Evolutionary conservation across 1,140 invertebrate species (phyloP).

Genomic region (Zelostemma sp.): DNA sequence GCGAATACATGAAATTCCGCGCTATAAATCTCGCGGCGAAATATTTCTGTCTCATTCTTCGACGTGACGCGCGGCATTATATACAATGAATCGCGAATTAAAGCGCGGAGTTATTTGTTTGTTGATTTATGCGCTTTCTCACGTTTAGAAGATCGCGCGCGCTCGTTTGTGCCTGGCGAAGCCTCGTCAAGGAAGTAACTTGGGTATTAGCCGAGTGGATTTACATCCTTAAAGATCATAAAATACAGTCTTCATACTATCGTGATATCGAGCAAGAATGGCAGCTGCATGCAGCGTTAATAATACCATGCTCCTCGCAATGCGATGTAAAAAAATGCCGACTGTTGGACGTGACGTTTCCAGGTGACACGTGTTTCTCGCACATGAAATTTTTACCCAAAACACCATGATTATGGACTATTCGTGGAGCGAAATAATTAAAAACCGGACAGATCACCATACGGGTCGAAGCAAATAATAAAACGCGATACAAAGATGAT

Average conservation of each 20-base stretch:
- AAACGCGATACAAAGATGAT: too few species aligned
- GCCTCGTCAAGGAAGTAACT: too few species aligned
- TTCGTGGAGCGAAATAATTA: background rate
- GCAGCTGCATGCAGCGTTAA: slow-evolving; percentile 17
- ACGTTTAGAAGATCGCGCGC: too few species aligned
- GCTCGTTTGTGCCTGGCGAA: too few species aligned
- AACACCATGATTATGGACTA: background rate
- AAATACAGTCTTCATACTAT: slow-evolving; percentile 29
- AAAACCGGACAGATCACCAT: too few species aligned
- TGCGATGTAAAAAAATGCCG: background rate
- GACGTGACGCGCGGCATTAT: too few species aligned
- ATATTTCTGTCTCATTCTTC: background rate
- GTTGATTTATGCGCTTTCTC: too few species aligned
- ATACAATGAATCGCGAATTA: too few species aligned
- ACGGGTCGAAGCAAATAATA: too few species aligned
- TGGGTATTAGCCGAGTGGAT: slow-evolving; percentile 36
- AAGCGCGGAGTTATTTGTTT: too few species aligned
- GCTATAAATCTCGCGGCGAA: background rate
- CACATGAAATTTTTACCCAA: slow-evolving; percentile 3
- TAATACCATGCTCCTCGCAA: slow-evolving; percentile 15
- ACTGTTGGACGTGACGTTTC: slow-evolving; percentile 4
- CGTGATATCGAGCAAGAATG: slow-evolving; percentile 23
- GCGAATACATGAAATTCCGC: too few species aligned
- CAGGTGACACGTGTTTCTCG: slow-evolving; percentile 4
- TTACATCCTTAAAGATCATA: slow-evolving; percentile 27